phyloP scores from a whole-genome alignment of 2,113 vertebrate genomes.

The Apteryx mantelli region DNA sequence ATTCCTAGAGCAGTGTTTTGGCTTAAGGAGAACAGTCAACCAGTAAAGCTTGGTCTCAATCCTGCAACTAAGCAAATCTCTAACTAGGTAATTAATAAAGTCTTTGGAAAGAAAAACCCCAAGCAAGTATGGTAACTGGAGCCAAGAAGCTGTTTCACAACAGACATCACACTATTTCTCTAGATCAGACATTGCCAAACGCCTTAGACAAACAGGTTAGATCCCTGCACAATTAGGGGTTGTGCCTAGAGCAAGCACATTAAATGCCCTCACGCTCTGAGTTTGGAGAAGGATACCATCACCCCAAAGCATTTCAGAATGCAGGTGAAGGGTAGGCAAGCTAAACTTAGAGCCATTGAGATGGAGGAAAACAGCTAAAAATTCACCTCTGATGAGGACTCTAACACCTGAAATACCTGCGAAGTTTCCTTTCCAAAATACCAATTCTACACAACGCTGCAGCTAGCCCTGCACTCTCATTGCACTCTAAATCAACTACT shows the following conservation, averaged over 20 bases:
- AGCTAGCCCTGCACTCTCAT: not conserved
- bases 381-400: accelerated
- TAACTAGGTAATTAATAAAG: slow-evolving; percentile 37
- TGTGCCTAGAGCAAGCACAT: not conserved
- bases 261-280: not conserved
- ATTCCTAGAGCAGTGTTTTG: not conserved
- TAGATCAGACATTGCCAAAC: not conserved
- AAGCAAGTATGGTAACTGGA: not conserved
- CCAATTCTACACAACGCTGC: accelerated
- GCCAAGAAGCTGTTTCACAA: slow-evolving; percentile 29
- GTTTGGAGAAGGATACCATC: not conserved
- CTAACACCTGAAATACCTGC: accelerated
- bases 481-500: not conserved
- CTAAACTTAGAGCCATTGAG: accelerated
- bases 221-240: not conserved
- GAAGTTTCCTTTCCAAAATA: not conserved
- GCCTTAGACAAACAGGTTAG: not conserved
- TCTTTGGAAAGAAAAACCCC: slow-evolving; percentile 21
- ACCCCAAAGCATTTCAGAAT: not conserved
- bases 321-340: not conserved
- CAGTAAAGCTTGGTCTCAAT: not conserved
- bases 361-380: not conserved
- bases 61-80: slow-evolving; percentile 17
- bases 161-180: not conserved
- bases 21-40: slow-evolving; percentile 35